Evolutionary conservation across 92 coral and sea anemone species (phyloP).

Genomic region (Virgularia gustaviana): DNA sequence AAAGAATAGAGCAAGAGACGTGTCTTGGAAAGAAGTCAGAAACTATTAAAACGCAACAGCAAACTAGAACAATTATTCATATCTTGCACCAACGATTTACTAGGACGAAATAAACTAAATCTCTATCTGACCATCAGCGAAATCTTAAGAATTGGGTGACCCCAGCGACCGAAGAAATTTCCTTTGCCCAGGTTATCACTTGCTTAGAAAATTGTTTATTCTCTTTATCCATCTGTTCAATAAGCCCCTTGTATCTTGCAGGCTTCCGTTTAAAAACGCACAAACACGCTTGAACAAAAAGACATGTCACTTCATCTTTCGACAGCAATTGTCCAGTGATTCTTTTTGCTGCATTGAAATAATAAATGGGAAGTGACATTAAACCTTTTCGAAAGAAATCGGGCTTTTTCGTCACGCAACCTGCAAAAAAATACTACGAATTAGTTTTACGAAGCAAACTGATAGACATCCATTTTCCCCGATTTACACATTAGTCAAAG

Average conservation of each 20-base stretch:
- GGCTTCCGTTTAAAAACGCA: slow-evolving; percentile 55
- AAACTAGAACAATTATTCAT: too few relatives aligned
- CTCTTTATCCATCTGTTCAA: slow-evolving; percentile 25
- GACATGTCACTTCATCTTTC: slow-evolving; percentile 54
- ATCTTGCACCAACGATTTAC: too few relatives aligned
- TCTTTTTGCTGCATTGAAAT: slow-evolving; percentile 44
- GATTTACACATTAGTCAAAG: too few relatives aligned
- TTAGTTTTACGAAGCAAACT: too few relatives aligned
- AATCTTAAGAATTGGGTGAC: not conserved
- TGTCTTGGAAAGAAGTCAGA: too few relatives aligned
- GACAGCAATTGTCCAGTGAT: not conserved
- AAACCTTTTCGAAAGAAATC: slow-evolving; percentile 44
- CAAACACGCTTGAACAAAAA: slow-evolving; percentile 63
- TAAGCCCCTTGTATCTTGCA: slow-evolving; percentile 32
- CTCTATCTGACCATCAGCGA: too few relatives aligned
- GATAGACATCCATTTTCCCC: too few relatives aligned
- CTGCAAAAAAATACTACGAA: slow-evolving; percentile 30
- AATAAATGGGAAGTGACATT: slow-evolving; percentile 47
- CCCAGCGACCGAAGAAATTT: not conserved
- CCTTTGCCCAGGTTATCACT: not conserved
- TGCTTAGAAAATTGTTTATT: not conserved
- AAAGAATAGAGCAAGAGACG: too few relatives aligned
- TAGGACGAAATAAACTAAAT: too few relatives aligned
- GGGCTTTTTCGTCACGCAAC: slow-evolving; percentile 60
- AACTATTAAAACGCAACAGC: too few relatives aligned